Evolutionary conservation across 2,888 invertebrate genomes (phyloP).

Genomic region (Oxyscelio sp.): DNA sequence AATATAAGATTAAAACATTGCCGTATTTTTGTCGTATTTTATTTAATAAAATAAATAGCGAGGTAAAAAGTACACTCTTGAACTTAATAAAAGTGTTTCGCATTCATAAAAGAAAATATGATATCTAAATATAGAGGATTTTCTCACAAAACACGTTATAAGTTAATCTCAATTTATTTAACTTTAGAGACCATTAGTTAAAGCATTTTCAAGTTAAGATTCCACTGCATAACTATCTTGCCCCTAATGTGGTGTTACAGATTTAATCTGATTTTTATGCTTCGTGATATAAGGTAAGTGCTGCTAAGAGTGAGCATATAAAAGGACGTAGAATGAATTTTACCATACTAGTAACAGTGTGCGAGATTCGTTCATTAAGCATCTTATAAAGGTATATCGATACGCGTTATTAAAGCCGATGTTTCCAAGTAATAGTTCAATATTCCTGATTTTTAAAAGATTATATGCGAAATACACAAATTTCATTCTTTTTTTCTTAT

Average conservation of each 20-base stretch:
- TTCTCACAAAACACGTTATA: too few relatives aligned
- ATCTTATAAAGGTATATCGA: conserved; percentile 28
- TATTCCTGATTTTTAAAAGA: conserved; percentile 1
- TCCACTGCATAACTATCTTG: background rate
- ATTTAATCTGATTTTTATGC: conserved; percentile 54
- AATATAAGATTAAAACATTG: too few relatives aligned
- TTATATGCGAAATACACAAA: background rate
- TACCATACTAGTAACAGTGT: conserved; percentile 21
- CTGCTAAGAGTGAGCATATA: conserved; percentile 23
- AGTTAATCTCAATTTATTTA: too few relatives aligned
- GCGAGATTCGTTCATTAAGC: conserved; percentile 41
- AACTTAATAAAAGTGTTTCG: too few relatives aligned
- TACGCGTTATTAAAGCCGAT: conserved; percentile 43
- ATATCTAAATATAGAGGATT: too few relatives aligned
- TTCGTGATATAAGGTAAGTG: conserved; percentile 43
- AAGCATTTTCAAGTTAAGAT: conserved; percentile 20
- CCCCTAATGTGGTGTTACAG: conserved; percentile 2
- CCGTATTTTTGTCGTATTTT: too few relatives aligned
- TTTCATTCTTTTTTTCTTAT: too few relatives aligned
- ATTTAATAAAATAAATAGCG: too few relatives aligned
- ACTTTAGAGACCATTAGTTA: too few relatives aligned
- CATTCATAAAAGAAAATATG: too few relatives aligned
- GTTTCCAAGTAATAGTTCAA: background rate
- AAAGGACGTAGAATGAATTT: conserved; percentile 27
- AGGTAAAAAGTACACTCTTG: too few relatives aligned